A percentile compares a stretch with the other conserved stretches of the same genome.
phyloP scores from a whole-genome alignment of 1,140 invertebrate genomes.

The Sitophilus oryzae region DNA sequence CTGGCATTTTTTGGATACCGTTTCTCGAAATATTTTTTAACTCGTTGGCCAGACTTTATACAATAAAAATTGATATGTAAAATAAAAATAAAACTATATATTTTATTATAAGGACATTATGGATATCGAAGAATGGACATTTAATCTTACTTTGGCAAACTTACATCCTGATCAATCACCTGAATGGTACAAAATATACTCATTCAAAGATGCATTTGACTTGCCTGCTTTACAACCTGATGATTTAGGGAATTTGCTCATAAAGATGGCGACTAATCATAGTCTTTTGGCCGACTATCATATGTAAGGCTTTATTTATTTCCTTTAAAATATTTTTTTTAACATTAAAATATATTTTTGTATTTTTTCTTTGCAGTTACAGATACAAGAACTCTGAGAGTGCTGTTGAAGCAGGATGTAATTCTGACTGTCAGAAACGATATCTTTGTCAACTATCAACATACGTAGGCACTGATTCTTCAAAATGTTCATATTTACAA shows the following conservation, averaged over 20 bases:
- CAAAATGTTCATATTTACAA: conserved; percentile 50
- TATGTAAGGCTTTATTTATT: too few species aligned
- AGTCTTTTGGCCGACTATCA: conserved; percentile 33
- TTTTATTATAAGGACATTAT: conserved; percentile 11
- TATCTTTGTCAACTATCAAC: conserved; percentile 54
- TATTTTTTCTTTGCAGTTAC: conserved; percentile 25
- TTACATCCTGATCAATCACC: conserved; percentile 47
- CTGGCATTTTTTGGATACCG: too few species aligned
- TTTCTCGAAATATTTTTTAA: too few species aligned
- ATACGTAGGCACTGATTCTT: conserved; percentile 48
- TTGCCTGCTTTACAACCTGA: conserved; percentile 47
- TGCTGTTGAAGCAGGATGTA: conserved; percentile 48
- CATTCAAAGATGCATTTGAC: conserved; percentile 58
- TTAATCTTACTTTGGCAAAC: conserved; percentile 75
- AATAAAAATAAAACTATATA: too few species aligned
- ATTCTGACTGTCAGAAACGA: conserved; percentile 51
- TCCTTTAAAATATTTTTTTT: not conserved
- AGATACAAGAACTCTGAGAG: conserved; percentile 46
- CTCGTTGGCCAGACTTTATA: too few species aligned
- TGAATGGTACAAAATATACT: conserved; percentile 62
- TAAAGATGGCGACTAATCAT: conserved; percentile 46
- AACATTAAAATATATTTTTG: not conserved
- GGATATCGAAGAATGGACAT: conserved; percentile 52
- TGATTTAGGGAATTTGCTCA: conserved; percentile 47
- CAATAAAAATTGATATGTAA: too few species aligned